phyloP scores from a whole-genome alignment of 2,113 vertebrate genomes.

The Mastomys coucha region DNA sequence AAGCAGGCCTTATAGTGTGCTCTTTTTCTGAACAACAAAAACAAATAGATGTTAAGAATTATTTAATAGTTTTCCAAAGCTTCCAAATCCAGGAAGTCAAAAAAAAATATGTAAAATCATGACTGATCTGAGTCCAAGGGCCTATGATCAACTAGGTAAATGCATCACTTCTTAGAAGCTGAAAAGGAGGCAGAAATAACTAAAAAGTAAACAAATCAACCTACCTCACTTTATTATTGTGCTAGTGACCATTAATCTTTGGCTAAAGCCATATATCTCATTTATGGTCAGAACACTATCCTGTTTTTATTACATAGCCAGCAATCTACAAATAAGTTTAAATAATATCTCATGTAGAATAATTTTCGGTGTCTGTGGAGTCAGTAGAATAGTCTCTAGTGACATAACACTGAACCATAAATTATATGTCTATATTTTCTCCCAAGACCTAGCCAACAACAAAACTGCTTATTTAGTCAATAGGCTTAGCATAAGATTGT shows the following conservation, averaged over 20 bases:
- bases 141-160: slow-evolving; percentile 21
- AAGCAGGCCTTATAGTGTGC: neutral
- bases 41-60: slow-evolving; percentile 32
- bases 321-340: neutral
- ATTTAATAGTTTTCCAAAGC: neutral
- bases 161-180: neutral
- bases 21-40: neutral
- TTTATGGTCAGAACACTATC: neutral
- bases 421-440: neutral
- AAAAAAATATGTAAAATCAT: slow-evolving; percentile 6
- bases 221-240: neutral
- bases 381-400: neutral
- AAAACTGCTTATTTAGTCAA: neutral
- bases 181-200: neutral
- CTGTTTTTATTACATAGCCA: neutral
- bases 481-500: neutral
- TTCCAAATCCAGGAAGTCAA: neutral
- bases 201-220: slow-evolving; percentile 32
- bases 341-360: neutral
- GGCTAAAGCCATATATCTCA: neutral
- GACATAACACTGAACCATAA: neutral
- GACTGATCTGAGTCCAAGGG: neutral
- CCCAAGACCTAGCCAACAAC: neutral
- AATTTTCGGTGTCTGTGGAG: neutral
- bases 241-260: slow-evolving; percentile 13